Evolutionary conservation across 1,140 invertebrate species (phyloP), one percentile per base, ranked within the genome.

Genomic region (Drosophila virilis): DNA sequence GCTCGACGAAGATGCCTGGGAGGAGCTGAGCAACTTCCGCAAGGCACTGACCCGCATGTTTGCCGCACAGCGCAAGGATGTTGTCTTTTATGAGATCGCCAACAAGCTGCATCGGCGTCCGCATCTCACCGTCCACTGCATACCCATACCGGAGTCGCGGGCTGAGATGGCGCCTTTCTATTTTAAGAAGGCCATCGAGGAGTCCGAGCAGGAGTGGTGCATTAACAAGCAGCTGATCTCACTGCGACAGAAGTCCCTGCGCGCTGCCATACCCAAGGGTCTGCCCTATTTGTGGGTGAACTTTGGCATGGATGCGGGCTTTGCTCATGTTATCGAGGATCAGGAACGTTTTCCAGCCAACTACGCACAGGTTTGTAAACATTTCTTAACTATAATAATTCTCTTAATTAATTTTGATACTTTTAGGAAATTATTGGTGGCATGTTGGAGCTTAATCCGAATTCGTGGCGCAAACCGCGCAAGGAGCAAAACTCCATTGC

Each of bases 311-410:
- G 95, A 97, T 54, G 94, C 95, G 43, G 98, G 98, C 3, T 99
- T 97, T 93, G 98, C 97, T 64, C 98, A 99, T 93, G 96, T 99
- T 0, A 98, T 99, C 85, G 98, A 99, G 93, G 97, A 99, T 93
- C 96, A 98, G 92, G 93, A 95, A 65, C 88, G 95, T 35, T 99
- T 99, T 93, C 97, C 98, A 0, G 93, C 90, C 48, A 97, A 97
- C 93, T 99, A 99, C 95, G 98, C 97, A 42, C 95, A 97, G 93
- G 97, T 97, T 93, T 91, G 10, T 40, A 13, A 13, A 35, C 8
- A 35, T 35, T 1, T 1, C n/a, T 32, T 8, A 13, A 45, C n/a
- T 37, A 37, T 54, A 10, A 12, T 2, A 15, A 17, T 54, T 9
- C n/a, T 1, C 1, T 13, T n/a, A 13, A 6, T 42, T 67, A 35